Evolutionary conservation across 2,113 vertebrate genomes (phyloP).

Genomic region (Antechinus flavipes): DNA sequence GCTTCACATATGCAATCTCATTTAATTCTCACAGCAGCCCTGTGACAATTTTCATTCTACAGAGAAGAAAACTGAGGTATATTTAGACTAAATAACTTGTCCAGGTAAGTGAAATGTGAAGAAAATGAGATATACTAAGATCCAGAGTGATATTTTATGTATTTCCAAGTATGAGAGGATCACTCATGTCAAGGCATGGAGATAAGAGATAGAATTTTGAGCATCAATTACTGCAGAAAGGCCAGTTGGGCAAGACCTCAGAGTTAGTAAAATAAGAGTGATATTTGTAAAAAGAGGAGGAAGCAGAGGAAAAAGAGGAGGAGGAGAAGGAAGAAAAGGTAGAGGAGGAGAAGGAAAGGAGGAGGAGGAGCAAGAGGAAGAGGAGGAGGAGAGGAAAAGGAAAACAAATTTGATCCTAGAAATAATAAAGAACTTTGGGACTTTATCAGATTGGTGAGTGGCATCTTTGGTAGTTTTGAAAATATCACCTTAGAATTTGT

Average conservation of each 20-base stretch:
- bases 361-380: too few species aligned
- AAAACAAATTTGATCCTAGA: background rate
- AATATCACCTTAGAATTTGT: background rate
- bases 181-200: background rate
- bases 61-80: background rate
- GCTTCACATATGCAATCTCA: background rate
- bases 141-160: background rate
- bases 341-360: too few species aligned
- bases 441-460: background rate
- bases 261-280: background rate
- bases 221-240: background rate
- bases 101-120: background rate
- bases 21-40: background rate
- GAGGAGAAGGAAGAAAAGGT: too few species aligned
- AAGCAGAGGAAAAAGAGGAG: too few species aligned
- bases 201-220: background rate
- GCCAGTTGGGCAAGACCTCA: background rate
- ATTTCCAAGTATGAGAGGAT: background rate
- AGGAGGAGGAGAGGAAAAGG: background rate
- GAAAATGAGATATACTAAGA: background rate
- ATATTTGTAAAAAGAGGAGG: background rate
- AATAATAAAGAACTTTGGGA: background rate
- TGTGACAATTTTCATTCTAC: background rate
- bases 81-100: background rate
- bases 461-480: background rate